Evolutionary conservation across 1,140 invertebrate genomes (phyloP).

Genomic region (Wiebesia pumilae): DNA sequence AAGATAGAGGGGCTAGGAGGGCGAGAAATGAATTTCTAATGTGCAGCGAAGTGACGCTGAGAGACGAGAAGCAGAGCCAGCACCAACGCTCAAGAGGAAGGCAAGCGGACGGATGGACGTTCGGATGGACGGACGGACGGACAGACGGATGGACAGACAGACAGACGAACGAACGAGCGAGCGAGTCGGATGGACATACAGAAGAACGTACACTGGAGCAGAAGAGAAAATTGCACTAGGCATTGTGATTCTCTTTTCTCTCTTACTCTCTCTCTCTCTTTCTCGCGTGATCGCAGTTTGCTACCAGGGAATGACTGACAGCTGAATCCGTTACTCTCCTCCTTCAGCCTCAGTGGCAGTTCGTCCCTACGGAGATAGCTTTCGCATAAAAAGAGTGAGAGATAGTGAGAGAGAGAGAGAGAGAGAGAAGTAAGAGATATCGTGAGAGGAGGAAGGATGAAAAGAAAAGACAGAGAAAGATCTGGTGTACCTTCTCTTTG

Average conservation of each 20-base stretch:
- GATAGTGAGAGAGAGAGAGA: slow-evolving; percentile 10
- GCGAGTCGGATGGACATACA: slow-evolving; percentile 48
- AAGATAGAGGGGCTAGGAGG: background rate
- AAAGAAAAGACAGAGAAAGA: slow-evolving; percentile 6
- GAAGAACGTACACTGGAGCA: slow-evolving; percentile 57
- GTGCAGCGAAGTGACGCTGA: slow-evolving; percentile 56
- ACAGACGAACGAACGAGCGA: slow-evolving; percentile 59
- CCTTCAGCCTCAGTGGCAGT: slow-evolving; percentile 18
- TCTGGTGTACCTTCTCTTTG: background rate
- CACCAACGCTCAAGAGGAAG: background rate
- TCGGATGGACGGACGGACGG: slow-evolving; percentile 59
- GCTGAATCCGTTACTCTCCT: slow-evolving; percentile 69
- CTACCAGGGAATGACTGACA: slow-evolving; percentile 72
- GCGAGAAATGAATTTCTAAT: slow-evolving; percentile 71
- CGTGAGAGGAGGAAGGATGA: background rate
- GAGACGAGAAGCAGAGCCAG: background rate
- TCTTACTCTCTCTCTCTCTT: slow-evolving; percentile 68
- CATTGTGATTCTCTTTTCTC: slow-evolving; percentile 71
- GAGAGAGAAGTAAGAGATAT: background rate
- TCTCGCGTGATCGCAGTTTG: slow-evolving; percentile 16
- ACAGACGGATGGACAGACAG: slow-evolving; percentile 60
- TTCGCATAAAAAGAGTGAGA: background rate
- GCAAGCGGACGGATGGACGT: slow-evolving; percentile 55
- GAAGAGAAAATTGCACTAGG: slow-evolving; percentile 59
- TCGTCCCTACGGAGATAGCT: slow-evolving; percentile 20